phyloP scores from a whole-genome alignment of 2,113 vertebrate species.

The Thomomys bottae region DNA sequence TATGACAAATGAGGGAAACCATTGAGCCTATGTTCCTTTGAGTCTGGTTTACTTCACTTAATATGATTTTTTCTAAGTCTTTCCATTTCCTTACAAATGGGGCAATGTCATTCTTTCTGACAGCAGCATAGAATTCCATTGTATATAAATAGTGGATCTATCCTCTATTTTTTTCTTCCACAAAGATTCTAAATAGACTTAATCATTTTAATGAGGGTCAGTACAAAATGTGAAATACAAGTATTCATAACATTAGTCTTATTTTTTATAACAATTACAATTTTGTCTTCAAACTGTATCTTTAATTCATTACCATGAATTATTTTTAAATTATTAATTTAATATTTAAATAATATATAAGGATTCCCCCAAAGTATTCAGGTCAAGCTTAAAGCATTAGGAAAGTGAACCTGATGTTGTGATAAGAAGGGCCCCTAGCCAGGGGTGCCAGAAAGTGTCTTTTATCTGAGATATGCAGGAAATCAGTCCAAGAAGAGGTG shows the following conservation, averaged over 20 bases:
- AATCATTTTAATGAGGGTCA: not conserved
- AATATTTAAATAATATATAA: too few relatives aligned
- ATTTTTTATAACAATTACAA: not conserved
- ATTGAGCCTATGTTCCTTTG: too few relatives aligned
- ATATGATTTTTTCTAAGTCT: too few relatives aligned
- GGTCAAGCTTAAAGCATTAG: not conserved
- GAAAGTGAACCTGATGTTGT: not conserved
- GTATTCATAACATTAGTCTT: not conserved
- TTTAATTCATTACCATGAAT: too few relatives aligned
- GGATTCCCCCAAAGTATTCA: not conserved
- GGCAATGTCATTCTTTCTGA: too few relatives aligned
- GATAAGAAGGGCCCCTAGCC: not conserved
- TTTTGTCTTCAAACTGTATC: slow-evolving; percentile 27
- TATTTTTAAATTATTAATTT: too few relatives aligned
- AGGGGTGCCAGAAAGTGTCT: not conserved
- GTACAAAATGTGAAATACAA: not conserved
- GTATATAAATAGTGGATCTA: too few relatives aligned
- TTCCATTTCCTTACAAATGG: too few relatives aligned
- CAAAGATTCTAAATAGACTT: not conserved
- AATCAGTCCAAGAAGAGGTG: not conserved
- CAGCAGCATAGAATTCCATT: too few relatives aligned
- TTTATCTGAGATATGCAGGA: not conserved
- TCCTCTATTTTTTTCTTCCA: not conserved
- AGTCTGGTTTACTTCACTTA: too few relatives aligned
- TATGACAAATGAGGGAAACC: too few relatives aligned